A percentile compares a stretch with the other conserved stretches of the same genome.
These are phyloP conservation scores for Eubasilissa regina DNA, from an alignment of 1,140 invertebrate species.

Conservation along the genomic window DNA sequence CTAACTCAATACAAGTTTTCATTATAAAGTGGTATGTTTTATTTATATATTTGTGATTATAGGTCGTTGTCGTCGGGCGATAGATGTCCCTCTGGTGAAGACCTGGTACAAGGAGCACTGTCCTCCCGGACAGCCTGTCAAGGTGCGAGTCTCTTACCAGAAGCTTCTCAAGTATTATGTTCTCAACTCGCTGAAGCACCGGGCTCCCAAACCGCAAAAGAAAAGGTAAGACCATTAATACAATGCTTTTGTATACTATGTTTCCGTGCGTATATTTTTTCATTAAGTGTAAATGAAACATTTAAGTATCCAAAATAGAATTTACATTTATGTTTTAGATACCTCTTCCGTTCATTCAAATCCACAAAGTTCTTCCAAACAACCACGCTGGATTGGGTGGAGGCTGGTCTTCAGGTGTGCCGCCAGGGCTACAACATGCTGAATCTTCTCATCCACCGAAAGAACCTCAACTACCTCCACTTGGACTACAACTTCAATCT, in stretches of 20 bases:
- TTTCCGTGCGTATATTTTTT: slow-evolving; percentile 35
- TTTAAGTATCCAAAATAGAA: neutral
- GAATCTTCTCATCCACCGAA: slow-evolving; percentile 98
- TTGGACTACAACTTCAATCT: slow-evolving; percentile 99
- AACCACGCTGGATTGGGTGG: slow-evolving; percentile 99
- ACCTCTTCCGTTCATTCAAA: slow-evolving; percentile 99
- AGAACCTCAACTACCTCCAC: slow-evolving; percentile 99
- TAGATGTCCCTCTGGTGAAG: slow-evolving; percentile 98
- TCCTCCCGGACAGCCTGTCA: slow-evolving; percentile 98
- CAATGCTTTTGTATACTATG: neutral
- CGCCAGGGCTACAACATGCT: slow-evolving; percentile 99
- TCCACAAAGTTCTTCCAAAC: slow-evolving; percentile 99
- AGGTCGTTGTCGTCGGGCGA: slow-evolving; percentile 88
- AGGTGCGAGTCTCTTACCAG: slow-evolving; percentile 99
- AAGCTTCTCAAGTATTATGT: slow-evolving; percentile 99
- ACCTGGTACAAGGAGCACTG: slow-evolving; percentile 98
- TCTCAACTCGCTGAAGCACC: slow-evolving; percentile 96
- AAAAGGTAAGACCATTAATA: slow-evolving; percentile 79
- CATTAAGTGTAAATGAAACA: neutral
- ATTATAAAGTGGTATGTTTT: neutral
- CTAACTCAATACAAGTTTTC: too few species aligned
- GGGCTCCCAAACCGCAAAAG: slow-evolving; percentile 98
- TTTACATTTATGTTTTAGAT: slow-evolving; percentile 68
- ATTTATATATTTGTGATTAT: slow-evolving; percentile 46
- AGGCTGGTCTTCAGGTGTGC: slow-evolving; percentile 98